A percentile compares a stretch with the other conserved stretches of the same genome.
phyloP scores from a whole-genome alignment of 2,888 invertebrate genomes.

The Ormyrus nitidulus region DNA sequence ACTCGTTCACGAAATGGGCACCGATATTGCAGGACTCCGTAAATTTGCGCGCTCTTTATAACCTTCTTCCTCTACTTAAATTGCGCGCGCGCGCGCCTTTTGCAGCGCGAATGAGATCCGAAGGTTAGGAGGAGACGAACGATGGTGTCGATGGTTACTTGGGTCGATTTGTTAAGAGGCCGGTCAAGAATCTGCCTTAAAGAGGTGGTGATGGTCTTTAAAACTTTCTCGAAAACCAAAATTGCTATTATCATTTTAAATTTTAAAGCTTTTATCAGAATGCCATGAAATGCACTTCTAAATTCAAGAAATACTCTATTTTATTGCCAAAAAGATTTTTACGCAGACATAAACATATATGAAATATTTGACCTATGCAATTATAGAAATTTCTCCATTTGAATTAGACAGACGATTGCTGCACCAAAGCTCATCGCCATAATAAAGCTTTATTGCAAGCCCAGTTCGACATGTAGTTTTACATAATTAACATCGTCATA shows the following conservation, averaged over 20 bases:
- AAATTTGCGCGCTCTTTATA: background rate
- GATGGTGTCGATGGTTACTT: background rate
- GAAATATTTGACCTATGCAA: too few relatives aligned
- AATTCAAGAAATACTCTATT: too few relatives aligned
- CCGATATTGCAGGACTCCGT: background rate
- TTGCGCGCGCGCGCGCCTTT: background rate
- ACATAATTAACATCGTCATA: constrained; percentile 25
- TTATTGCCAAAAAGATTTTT: too few relatives aligned
- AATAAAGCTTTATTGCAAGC: constrained; percentile 16
- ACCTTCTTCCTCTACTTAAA: constrained; percentile 1
- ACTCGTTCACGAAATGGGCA: constrained; percentile 20
- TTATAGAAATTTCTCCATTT: background rate
- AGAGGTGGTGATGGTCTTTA: too few relatives aligned
- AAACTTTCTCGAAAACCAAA: too few relatives aligned
- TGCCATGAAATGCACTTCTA: too few relatives aligned
- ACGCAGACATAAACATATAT: too few relatives aligned
- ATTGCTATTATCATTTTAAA: too few relatives aligned
- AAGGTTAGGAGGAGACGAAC: background rate
- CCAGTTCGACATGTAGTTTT: background rate
- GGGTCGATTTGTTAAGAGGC: background rate
- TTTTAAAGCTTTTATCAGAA: too few relatives aligned
- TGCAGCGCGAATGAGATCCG: background rate
- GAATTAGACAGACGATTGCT: background rate
- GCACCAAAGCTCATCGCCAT: constrained; percentile 7
- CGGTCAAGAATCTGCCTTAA: too few relatives aligned